Evolutionary conservation across 2,113 vertebrate species (phyloP).

Genomic region (Scomber colias): DNA sequence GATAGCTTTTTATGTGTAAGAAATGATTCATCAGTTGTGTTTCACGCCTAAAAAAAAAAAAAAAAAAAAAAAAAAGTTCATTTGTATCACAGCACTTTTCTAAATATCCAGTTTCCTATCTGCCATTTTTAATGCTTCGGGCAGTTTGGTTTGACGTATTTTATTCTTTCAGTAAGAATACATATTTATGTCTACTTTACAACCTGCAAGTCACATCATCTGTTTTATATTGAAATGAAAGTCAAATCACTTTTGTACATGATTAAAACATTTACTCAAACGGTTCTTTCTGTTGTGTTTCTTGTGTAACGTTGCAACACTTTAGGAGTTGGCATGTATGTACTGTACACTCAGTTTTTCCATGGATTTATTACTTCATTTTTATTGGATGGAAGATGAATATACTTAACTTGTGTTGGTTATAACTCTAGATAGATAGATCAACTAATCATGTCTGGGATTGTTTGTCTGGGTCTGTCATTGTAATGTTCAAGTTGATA

Average conservation of each 20-base stretch:
- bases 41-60: too few relatives aligned
- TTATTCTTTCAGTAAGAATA: slow-evolving; percentile 12
- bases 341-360: too few relatives aligned
- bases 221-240: slow-evolving; percentile 31
- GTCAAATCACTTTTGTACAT: slow-evolving; percentile 34
- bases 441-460: too few relatives aligned
- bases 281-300: background rate
- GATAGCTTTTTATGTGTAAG: background rate
- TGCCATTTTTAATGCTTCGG: slow-evolving; percentile 2
- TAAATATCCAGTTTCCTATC: background rate
- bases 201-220: slow-evolving; percentile 12
- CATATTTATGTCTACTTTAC: slow-evolving; percentile 18
- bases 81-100: background rate
- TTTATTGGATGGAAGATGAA: too few relatives aligned
- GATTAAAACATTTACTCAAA: slow-evolving; percentile 46
- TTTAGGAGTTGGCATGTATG: too few relatives aligned
- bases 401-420: too few relatives aligned
- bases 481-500: too few relatives aligned
- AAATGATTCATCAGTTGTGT: too few relatives aligned
- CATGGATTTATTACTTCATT: too few relatives aligned
- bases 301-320: background rate
- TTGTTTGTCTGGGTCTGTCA: too few relatives aligned
- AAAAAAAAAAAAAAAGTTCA: too few relatives aligned
- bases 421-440: too few relatives aligned
- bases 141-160: slow-evolving; percentile 12